phyloP scores from a whole-genome alignment of 2,888 invertebrate genomes.

The Agrochola litura region DNA sequence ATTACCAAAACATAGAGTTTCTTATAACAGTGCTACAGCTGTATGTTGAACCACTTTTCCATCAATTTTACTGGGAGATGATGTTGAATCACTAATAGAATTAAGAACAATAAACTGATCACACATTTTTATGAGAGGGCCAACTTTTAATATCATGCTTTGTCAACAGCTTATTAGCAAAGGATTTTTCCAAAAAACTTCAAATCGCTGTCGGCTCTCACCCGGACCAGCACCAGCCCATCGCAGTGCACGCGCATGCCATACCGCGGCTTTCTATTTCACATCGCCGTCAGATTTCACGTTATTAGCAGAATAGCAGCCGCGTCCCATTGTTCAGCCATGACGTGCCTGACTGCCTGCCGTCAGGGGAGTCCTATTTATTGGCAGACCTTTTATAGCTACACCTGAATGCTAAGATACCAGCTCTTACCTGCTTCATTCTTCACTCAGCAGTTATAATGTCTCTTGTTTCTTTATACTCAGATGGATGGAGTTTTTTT shows the following conservation, averaged over 20 bases:
- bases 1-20: too few relatives aligned
- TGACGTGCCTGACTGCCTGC: constrained; percentile 38
- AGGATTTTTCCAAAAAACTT: background rate
- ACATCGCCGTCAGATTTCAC: constrained; percentile 61
- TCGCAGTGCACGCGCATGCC: constrained; percentile 49
- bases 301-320: constrained; percentile 53
- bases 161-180: too few relatives aligned
- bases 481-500: background rate
- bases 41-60: too few relatives aligned
- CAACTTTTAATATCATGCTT: too few relatives aligned
- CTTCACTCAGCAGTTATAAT: constrained; percentile 12
- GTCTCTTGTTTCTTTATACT: constrained; percentile 4
- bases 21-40: too few relatives aligned
- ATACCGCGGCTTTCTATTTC: constrained; percentile 61
- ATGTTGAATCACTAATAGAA: too few relatives aligned
- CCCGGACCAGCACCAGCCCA: background rate
- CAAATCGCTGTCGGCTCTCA: constrained; percentile 8
- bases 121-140: too few relatives aligned
- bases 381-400: constrained; percentile 44
- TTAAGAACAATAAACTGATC: too few relatives aligned
- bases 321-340: constrained; percentile 59
- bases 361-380: constrained; percentile 42
- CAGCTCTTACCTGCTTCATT: constrained; percentile 16
- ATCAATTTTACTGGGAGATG: too few relatives aligned
- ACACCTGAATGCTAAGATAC: constrained; percentile 28